Conservation (phyloP, 2,797 vertebrate genomes). For the Sylvilagus floridanus region DNA sequence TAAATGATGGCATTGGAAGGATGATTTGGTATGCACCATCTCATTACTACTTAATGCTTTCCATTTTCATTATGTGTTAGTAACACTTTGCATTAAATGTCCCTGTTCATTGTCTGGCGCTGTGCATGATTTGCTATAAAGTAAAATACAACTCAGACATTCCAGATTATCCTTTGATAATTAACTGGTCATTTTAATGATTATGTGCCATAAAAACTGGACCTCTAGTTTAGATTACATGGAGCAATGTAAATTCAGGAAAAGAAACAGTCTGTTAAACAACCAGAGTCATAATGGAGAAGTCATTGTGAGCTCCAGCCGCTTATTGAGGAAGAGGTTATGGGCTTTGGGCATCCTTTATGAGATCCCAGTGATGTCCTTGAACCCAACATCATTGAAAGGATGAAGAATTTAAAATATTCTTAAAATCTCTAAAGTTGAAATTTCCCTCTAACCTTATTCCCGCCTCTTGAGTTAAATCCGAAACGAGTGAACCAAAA, state of each 20-base stretch:
- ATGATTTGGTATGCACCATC: background rate
- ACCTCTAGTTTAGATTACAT: background rate
- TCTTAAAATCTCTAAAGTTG: background rate
- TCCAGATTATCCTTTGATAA: background rate
- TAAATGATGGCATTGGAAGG: background rate
- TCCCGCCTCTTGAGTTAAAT: background rate
- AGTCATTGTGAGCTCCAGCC: background rate
- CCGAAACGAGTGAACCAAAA: background rate
- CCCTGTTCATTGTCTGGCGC: background rate
- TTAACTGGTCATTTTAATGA: background rate
- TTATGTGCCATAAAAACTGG: background rate
- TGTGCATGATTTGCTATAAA: background rate
- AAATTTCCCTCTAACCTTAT: background rate
- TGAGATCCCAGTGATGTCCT: background rate
- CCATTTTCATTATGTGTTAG: background rate
- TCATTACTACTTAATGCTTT: background rate
- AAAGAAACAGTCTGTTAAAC: background rate
- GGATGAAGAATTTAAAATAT: background rate
- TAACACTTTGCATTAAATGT: background rate
- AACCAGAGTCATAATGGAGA: background rate
- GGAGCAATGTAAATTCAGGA: background rate
- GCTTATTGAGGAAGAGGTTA: slow-evolving; percentile 2
- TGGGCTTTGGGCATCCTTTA: background rate
- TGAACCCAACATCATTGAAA: background rate
- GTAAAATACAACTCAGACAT: background rate